Evolutionary conservation across 2,113 vertebrate species (phyloP).

Genomic region (Gila orcuttii): DNA sequence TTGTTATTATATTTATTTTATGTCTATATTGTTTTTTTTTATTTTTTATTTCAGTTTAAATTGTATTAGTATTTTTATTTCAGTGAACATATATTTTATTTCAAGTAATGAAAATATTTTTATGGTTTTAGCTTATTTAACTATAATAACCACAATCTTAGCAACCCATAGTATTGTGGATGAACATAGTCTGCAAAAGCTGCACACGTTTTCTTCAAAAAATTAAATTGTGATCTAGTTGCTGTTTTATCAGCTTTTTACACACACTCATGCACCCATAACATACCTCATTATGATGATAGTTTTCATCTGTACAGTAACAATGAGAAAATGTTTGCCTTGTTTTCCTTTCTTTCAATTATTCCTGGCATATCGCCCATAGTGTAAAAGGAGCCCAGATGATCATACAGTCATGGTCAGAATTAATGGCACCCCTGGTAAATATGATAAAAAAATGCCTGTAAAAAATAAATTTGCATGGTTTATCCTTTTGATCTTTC

Average conservation of each 20-base stretch:
- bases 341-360: not conserved
- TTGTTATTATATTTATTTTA: too few species aligned
- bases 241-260: slow-evolving; percentile 57
- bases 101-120: not conserved
- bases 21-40: too few species aligned
- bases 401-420: too few species aligned
- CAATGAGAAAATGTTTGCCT: slow-evolving; percentile 43
- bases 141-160: not conserved
- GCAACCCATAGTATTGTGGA: not conserved
- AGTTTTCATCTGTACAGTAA: slow-evolving; percentile 61
- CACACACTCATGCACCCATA: slow-evolving; percentile 42
- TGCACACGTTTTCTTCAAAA: slow-evolving; percentile 42
- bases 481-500: too few species aligned
- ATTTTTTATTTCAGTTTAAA: too few species aligned
- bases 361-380: not conserved
- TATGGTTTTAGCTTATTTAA: not conserved
- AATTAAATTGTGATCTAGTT: not conserved
- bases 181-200: not conserved
- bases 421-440: too few species aligned
- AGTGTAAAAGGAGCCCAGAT: not conserved
- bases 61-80: not conserved
- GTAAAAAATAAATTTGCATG: too few species aligned
- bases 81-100: not conserved
- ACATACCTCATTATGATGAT: slow-evolving; percentile 53
- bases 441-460: too few species aligned